phyloP scores from a whole-genome alignment of 2,113 vertebrate genomes.

The Nyctibius bracteatus region DNA sequence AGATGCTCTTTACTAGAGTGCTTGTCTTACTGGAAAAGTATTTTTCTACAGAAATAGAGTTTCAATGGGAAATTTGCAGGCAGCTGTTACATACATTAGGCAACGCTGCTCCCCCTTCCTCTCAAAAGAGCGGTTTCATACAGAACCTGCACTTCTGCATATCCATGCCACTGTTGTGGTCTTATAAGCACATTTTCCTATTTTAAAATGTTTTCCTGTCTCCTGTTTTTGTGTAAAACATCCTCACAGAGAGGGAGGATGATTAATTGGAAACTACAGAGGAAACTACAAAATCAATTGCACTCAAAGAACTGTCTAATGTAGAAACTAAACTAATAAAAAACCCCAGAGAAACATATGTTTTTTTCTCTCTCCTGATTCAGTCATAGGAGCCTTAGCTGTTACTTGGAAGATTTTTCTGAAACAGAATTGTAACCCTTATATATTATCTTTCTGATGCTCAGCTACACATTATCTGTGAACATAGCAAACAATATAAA shows the following conservation, averaged over 20 bases:
- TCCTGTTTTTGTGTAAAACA: constrained; percentile 50
- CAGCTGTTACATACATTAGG: background rate
- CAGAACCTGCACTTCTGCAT: constrained; percentile 19
- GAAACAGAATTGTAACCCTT: background rate
- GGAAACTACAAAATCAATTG: constrained; percentile 63
- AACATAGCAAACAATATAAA: background rate
- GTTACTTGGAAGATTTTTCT: background rate
- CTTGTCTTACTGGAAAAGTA: constrained; percentile 16
- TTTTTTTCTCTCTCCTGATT: background rate
- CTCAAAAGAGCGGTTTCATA: background rate
- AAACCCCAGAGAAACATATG: background rate
- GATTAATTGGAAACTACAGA: constrained; percentile 54
- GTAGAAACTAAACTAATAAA: constrained; percentile 7
- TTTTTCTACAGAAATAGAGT: constrained; percentile 38
- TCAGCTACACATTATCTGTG: background rate
- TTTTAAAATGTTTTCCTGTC: constrained; percentile 40
- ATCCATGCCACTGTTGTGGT: background rate
- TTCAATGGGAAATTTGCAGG: constrained; percentile 54
- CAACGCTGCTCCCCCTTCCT: background rate
- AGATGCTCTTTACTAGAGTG: constrained; percentile 9
- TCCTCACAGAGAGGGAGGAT: background rate
- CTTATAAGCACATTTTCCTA: constrained; percentile 28
- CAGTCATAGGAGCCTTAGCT: background rate
- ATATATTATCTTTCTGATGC: background rate
- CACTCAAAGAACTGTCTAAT: constrained; percentile 43